Conservation (phyloP, 2,797 vertebrate genomes). For the Australoheros facetus region DNA sequence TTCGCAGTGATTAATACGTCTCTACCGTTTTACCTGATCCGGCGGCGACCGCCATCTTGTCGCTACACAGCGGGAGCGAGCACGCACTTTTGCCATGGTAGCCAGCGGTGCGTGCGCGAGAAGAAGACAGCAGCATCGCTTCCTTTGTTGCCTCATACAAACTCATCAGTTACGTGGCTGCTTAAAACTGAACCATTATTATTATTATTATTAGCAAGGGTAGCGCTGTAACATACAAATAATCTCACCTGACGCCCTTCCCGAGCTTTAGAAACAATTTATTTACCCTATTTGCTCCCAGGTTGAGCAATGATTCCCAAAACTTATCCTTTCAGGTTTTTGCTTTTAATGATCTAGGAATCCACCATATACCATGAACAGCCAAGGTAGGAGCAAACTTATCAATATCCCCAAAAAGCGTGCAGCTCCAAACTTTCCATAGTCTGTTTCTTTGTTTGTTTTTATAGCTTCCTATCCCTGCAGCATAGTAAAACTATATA, state of each 20-base stretch:
- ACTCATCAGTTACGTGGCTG: background rate
- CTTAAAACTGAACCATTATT: background rate
- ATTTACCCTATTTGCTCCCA: too few species aligned
- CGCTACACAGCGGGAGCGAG: conserved; percentile 76
- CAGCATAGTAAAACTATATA: too few species aligned
- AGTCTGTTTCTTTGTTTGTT: too few species aligned
- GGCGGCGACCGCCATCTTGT: conserved; percentile 86
- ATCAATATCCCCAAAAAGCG: too few species aligned
- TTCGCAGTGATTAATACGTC: conserved; percentile 41
- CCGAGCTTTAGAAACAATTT: background rate
- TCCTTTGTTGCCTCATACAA: conserved; percentile 18
- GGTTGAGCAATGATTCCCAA: too few species aligned
- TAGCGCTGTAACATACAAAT: background rate
- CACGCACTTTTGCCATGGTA: conserved; percentile 58
- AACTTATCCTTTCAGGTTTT: too few species aligned
- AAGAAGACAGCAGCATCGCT: background rate
- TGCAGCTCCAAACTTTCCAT: too few species aligned
- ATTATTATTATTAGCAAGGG: background rate
- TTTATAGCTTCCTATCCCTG: too few species aligned
- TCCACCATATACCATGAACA: too few species aligned
- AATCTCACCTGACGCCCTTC: background rate
- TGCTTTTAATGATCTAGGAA: too few species aligned
- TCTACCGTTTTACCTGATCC: conserved; percentile 80
- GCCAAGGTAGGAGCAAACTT: too few species aligned
- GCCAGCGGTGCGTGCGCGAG: conserved; percentile 45